Evolutionary conservation across 2,888 invertebrate genomes (phyloP), one percentile per base, ranked within the genome.

Genomic region (Catocala nupta): DNA sequence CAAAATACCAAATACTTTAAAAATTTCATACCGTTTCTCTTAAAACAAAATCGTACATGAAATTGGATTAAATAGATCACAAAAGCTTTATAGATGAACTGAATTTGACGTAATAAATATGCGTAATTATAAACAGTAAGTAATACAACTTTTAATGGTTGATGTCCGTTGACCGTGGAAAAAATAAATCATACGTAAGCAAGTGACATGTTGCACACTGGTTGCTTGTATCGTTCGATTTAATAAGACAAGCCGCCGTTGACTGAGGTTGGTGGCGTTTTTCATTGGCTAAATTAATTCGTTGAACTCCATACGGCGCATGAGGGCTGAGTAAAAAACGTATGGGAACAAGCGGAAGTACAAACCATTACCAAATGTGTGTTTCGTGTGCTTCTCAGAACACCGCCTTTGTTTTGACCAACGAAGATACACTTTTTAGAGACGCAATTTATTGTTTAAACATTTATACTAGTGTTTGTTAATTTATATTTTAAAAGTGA

Each of bases 281-380:
- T 85, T 84, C 82, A 81, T 81, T 82, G 77, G 77, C 81, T 84
- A 87, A 90, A 91, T 87, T 84, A 88, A 90, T 91, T 92, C 91
- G 83, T 79, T 90, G 91, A 91, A 91, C 80, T 86, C 83, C 68
- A 70, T 77, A 63, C 75, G 67, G 72, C 81, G 81, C 78, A 70
- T 68, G 73, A 80, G 78, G 74, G 75, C 78, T 62, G 68, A 71
- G 81, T 80, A 84, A 88, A 86, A 87, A 86, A 82, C 78, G 77
- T 82, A 80, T 75, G 83, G 81, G 80, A 81, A 83, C 78, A 77
- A 85, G 80, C 90, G 91, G 92, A 92, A 91, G 86, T 86, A 71
- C 74, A 88, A 90, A 90, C 84, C 89, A 91, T 86, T 87, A 86
- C 89, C 91, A 90, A 90, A 90, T 91, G 91, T 90, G 88, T 81